Base-by-base conservation (phyloP, 1,140 invertebrate genomes). In the Drosophila mayri region DNA sequence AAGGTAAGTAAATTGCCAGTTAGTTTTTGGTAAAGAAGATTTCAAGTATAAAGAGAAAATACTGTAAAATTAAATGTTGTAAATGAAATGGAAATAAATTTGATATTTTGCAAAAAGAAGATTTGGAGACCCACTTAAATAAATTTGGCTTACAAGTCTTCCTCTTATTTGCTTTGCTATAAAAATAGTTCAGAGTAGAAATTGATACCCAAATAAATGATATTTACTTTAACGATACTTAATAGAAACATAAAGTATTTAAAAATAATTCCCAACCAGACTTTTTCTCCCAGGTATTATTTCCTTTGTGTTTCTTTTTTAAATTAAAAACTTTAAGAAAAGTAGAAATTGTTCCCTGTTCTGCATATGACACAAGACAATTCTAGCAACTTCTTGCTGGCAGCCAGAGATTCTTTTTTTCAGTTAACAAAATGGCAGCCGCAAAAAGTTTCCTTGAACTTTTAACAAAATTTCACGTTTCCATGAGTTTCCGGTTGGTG, bases 381-480 rank as follows among this genome's bases (percentile, higher is more conserved):
- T 54, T 80, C 71, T 75, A 44, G 40, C 77, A 77, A 79, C 67
- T 71, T 55, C 9, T 55, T 38, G 35, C 52, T 60, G 76, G 30
- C 46, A 46, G 50, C 47, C 66, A 77, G 59, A 59, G 43, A 49
- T 35, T 47, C 46, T 76, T 65, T 49, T 47, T 49, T 76, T 66
- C 54, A 44, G 72, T 55, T 60, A 60, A 71, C 76, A 79, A 66
- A 65, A 67, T 82, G 68, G 49, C 64, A 68, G 58, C 38, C 63
- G 60, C 59, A 68, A 44, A 85, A 87, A 90, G 79, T 88, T 88
- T 84, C 62, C 71, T 57, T 68, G 62, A 87, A 87, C 73, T 87
- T 87, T 81, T 83, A 77, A 84, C 84, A 87, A 87, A 76, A 84
- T 88, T 88, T 83, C 64, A 78, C 85, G 85, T 84, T 88, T 88